These are phyloP conservation scores for Rattus norvegicus DNA, from an alignment of 2,113 vertebrate species.

Conservation along the genomic window DNA sequence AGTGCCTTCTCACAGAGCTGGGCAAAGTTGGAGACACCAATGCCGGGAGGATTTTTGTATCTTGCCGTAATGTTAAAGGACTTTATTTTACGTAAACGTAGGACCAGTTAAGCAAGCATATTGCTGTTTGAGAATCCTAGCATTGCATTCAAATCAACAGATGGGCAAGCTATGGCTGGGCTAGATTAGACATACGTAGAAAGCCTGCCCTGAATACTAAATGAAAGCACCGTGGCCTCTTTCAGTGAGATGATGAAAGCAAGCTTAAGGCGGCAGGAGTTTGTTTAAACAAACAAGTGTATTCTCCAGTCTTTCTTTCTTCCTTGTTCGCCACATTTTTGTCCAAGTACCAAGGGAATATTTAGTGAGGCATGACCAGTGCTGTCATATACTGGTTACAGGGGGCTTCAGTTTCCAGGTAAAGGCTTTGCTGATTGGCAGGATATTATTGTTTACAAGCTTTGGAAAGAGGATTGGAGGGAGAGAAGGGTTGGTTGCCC, in stretches of 20 bases:
- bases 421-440: constrained; percentile 23
- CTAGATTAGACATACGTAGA: constrained; percentile 63
- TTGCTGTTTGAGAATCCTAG: constrained; percentile 11
- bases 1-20: constrained; percentile 1
- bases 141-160: constrained; percentile 62
- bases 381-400: not conserved
- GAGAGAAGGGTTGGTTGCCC: not conserved
- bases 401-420: constrained; percentile 37
- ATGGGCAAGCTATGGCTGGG: constrained; percentile 71
- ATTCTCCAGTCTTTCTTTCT: not conserved
- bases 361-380: not conserved
- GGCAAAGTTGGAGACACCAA: constrained; percentile 12
- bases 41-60: constrained; percentile 47
- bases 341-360: constrained; percentile 36
- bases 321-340: not conserved
- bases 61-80: not conserved
- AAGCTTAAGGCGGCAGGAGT: constrained; percentile 28
- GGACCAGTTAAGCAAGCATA: constrained; percentile 46
- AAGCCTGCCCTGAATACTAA: constrained; percentile 67
- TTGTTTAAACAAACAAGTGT: not conserved
- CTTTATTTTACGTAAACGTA: constrained; percentile 52
- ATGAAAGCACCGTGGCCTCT: constrained; percentile 53
- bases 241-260: constrained; percentile 62
- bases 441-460: constrained; percentile 9
- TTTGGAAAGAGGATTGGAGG: constrained; percentile 4